These are phyloP conservation scores for Phenganax marumi DNA, from an alignment of 92 coral and sea anemone genomes.

Conservation along the genomic window DNA sequence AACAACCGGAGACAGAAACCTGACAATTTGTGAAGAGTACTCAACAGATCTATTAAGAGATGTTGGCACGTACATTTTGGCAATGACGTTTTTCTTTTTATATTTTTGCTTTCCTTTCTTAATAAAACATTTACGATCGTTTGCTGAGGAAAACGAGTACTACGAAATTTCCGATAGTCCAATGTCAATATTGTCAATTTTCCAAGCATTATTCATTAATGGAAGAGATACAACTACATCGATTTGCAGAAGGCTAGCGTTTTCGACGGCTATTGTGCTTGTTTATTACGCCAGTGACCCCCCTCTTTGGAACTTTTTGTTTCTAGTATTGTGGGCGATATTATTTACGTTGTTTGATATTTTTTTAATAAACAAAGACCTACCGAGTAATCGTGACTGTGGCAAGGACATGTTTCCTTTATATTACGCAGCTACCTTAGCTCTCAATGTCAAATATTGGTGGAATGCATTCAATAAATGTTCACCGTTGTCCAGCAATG, in stretches of 20 bases:
- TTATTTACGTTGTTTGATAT: neutral
- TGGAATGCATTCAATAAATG: no score
- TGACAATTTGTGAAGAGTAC: neutral
- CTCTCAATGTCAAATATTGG: no score
- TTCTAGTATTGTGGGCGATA: neutral
- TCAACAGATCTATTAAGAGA: neutral
- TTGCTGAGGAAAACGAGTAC: neutral
- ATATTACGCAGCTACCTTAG: no score
- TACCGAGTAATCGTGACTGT: no score
- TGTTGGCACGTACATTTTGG: neutral
- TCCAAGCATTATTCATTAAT: neutral
- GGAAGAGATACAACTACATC: neutral
- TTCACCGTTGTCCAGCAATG: no score
- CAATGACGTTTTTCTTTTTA: neutral
- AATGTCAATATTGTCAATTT: neutral
- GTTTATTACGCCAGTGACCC: neutral
- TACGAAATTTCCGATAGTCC: neutral
- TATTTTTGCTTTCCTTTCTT: neutral
- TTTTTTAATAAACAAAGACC: no score
- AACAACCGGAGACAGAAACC: neutral
- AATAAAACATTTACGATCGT: neutral
- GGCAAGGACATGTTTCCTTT: no score
- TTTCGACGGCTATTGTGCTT: neutral
- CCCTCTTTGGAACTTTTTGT: neutral
- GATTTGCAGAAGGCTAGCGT: neutral